Evolutionary conservation across 2,113 vertebrate genomes (phyloP), one percentile per base, ranked within the genome.

Genomic region (Callopanchax toddi): DNA sequence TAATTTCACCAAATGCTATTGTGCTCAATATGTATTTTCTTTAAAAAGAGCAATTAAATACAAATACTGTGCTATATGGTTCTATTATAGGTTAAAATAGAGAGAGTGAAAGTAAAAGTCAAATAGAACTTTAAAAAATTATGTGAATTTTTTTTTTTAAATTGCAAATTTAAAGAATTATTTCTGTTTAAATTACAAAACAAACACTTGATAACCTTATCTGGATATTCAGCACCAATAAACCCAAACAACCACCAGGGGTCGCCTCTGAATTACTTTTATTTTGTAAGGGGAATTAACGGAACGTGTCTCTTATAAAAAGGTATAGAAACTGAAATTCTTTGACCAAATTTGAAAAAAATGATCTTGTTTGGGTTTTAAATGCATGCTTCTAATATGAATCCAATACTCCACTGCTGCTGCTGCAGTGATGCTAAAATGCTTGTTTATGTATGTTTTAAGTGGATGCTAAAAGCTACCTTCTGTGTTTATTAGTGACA

Each of bases 191-290:
- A 32, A 5, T 29, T n/a, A 11, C 8, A n/a, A 34, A n/a, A 50
- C 16, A 9, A 29, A 50, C 23, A 29, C 1, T 17, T 10, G 1
- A 10, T 29, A 5, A 4, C 46, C 21, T 49, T 11, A 23, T 10
- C 25, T 3, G 23, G 16, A 50, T 50, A 17, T 43, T 7, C 1
- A 9, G 6, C n/a, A 1, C 18, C 45, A 11, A 5, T 16, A 10
- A 53, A 32, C 32, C 11, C 4, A 0, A 36, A 6, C 3, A n/a
- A 21, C 68, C 83, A 76, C 36, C 60, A 86, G 83, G 63, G 60
- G 79, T 17, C 71, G 16, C 60, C 45, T 17, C n/a, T 48, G 15
- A 1, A 2, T 3, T 6, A 25, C 8, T 46, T 45, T 67, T 46
- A 48, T 52, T 36, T 37, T 37, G 36, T 11, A 12, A 13, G 4